These are phyloP conservation scores for Borostomias antarcticus DNA, from an alignment of 2,797 vertebrate genomes.

Conservation along the genomic window DNA sequence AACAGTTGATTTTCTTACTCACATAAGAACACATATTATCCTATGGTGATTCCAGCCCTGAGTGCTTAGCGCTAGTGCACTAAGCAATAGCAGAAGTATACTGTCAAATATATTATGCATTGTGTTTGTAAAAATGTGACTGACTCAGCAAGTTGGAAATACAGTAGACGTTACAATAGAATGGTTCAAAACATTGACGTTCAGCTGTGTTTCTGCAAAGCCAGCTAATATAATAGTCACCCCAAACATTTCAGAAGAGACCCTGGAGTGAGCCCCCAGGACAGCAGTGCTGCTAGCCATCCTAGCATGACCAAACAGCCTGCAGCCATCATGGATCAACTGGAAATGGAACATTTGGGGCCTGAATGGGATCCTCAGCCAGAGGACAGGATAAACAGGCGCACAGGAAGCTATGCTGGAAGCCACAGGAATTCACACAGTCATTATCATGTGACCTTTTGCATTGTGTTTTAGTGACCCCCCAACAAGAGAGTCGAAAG, in stretches of 20 bases:
- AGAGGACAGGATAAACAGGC: conserved; percentile 44
- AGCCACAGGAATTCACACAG: conserved; percentile 54
- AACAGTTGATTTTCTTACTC: background rate
- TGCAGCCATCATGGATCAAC: conserved; percentile 16
- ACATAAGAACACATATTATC: background rate
- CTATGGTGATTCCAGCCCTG: background rate
- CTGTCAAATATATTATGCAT: background rate
- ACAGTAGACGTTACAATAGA: background rate
- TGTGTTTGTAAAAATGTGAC: background rate
- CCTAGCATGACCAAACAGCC: conserved; percentile 37
- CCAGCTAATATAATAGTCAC: background rate
- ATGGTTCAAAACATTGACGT: too few species aligned
- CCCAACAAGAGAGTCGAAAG: too few species aligned
- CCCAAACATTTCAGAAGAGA: conserved; percentile 25
- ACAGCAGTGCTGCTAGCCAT: conserved; percentile 49
- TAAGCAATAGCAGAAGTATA: background rate
- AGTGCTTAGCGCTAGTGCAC: background rate
- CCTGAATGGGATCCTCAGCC: conserved; percentile 48
- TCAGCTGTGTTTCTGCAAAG: background rate
- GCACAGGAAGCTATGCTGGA: conserved; percentile 58
- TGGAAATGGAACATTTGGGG: conserved; percentile 33
- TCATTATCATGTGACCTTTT: conserved; percentile 42
- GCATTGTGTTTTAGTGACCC: conserved; percentile 53
- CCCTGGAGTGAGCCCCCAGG: conserved; percentile 40
- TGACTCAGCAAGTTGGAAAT: background rate